Evolutionary conservation across 2,888 invertebrate genomes (phyloP).

Genomic region (Tinea semifulvella): DNA sequence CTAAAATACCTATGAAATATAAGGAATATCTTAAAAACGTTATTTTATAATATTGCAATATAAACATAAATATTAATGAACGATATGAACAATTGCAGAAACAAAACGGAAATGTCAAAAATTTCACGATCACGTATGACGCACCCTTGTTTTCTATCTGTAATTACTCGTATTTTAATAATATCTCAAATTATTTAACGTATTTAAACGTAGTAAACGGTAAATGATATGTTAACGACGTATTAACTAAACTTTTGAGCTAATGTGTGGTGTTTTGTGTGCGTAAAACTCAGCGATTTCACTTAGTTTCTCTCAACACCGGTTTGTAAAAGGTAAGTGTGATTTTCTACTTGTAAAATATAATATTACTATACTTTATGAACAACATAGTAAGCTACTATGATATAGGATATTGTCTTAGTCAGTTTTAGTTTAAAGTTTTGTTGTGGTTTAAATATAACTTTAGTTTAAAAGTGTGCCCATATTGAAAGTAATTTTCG

Average conservation of each 20-base stretch:
- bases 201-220: neutral
- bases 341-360: neutral
- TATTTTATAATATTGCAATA: no score
- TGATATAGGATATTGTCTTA: no score
- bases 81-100: no score
- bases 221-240: neutral
- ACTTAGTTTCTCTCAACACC: neutral
- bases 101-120: neutral
- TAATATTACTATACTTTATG: no score
- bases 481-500: neutral
- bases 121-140: neutral
- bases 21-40: no score
- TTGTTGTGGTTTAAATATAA: no score
- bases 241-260: neutral
- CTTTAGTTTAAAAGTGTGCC: no score
- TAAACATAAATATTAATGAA: no score
- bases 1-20: no score
- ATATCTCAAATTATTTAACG: neutral
- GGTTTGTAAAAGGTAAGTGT: neutral
- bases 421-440: no score
- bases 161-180: neutral
- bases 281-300: neutral
- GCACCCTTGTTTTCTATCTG: conserved; percentile 4
- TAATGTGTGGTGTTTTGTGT: neutral
- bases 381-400: no score